Base-by-base conservation (phyloP, 2,113 vertebrate genomes). In the Chiloscyllium plagiosum region DNA sequence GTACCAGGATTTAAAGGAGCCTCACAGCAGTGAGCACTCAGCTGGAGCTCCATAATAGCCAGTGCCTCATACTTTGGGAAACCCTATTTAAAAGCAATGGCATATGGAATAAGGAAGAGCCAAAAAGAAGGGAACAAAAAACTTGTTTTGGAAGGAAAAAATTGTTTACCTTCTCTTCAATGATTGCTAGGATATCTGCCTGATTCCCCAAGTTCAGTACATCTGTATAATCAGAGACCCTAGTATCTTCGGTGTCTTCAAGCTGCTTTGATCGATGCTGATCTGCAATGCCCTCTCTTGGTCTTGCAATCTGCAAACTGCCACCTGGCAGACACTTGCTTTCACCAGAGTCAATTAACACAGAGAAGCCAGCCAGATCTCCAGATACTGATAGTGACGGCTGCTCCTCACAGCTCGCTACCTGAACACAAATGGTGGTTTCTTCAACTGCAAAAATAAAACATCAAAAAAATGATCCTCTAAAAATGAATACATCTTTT, bases 131-230 rank as follows among this genome's bases (percentile, higher is more conserved):
- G 19, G 47, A 47, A 29, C 3, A 95, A 94, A 70, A 72, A 17
- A 42, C 42, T 66, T 70, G 50, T 19, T 13, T 6, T 95, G 69
- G 42, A 72, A 47, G 24, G 13, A 52, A 42, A 95, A 56, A 26
- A n/a, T 42, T 50, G 26, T 52, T 97, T 98, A 99, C 99, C 98
- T 99, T 99, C 96, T 99, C 99, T 96, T 99, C 99, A 97, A 99
- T 99, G 97, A 99, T 99, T 96, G 99, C 99, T 96, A 99, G 99
- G 96, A 99, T 99, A 97, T 98, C 99, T 96, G 98, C 99, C 96
- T 99, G 98, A 0, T 99, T 99, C 96, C 98, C 99, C 87, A 99
- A 98, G 96, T 99, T 99, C 96, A 99, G 97, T 95, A 99, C 99
- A 66, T 99, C 98, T n/a, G 98, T 99, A 2, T 99, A 99, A 96